A percentile compares a stretch with the other conserved stretches of the same genome.
These are phyloP conservation scores for Dinomys branickii DNA, from an alignment of 2,113 vertebrate genomes.

Conservation along the genomic window DNA sequence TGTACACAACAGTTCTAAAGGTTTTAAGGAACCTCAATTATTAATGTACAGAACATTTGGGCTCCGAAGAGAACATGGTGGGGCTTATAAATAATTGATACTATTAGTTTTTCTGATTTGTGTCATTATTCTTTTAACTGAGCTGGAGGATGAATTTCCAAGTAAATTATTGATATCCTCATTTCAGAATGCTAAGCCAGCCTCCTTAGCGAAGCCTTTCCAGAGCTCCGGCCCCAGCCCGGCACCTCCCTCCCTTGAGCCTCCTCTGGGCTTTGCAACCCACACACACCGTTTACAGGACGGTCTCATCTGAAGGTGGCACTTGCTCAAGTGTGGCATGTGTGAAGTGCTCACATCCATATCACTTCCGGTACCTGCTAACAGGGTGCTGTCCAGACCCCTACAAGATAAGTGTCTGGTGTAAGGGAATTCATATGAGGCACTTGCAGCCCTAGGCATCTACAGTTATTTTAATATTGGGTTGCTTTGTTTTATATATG, in stretches of 20 bases:
- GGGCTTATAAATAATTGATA: conserved; percentile 66
- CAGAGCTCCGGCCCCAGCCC: not conserved
- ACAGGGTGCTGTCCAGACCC: not conserved
- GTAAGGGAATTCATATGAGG: not conserved
- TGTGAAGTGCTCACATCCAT: not conserved
- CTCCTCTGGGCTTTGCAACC: not conserved
- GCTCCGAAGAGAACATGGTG: conserved; percentile 55
- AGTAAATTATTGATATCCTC: conserved; percentile 62
- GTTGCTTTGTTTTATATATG: not conserved
- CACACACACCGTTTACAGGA: not conserved
- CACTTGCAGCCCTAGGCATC: not conserved
- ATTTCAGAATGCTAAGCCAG: not conserved
- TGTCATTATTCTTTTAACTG: conserved; percentile 68
- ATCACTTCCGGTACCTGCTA: not conserved
- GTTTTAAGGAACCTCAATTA: conserved; percentile 74
- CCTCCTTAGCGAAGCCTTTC: not conserved
- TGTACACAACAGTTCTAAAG: not conserved
- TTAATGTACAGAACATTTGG: conserved; percentile 70
- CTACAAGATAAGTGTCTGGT: not conserved
- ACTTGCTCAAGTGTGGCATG: not conserved
- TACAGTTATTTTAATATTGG: not conserved
- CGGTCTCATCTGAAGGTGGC: not conserved
- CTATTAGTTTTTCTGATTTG: conserved; percentile 70
- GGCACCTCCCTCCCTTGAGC: not conserved
- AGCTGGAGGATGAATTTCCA: conserved; percentile 57